A percentile compares a stretch with the other conserved stretches of the same genome.
These are phyloP conservation scores for Malaclemys terrapin DNA, from an alignment of 2,113 vertebrate genomes.

Conservation along the genomic window DNA sequence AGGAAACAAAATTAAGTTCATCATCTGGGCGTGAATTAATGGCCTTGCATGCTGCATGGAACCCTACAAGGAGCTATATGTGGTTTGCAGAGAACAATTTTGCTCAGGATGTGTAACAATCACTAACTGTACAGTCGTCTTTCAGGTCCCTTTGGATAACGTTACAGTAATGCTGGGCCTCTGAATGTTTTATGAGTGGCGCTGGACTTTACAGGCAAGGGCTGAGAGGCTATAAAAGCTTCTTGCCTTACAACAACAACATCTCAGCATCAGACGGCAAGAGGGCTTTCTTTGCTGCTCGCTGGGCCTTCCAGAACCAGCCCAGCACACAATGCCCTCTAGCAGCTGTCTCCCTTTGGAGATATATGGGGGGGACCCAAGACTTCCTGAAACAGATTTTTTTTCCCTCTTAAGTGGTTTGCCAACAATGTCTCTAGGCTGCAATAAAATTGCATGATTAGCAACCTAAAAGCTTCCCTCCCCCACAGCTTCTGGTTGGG, in stretches of 20 bases:
- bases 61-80: constrained; percentile 46
- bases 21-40: constrained; percentile 71
- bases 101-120: constrained; percentile 49
- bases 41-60: constrained; percentile 61
- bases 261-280: background rate
- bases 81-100: constrained; percentile 54
- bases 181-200: constrained; percentile 53
- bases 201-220: constrained; percentile 49
- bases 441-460: constrained; percentile 51
- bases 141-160: constrained; percentile 55
- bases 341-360: background rate
- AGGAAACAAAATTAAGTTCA: constrained; percentile 71
- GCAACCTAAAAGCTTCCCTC: constrained; percentile 59
- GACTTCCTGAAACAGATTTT: constrained; percentile 7
- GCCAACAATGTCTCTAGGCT: constrained; percentile 54
- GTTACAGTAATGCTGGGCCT: constrained; percentile 47
- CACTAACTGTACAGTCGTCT: constrained; percentile 34
- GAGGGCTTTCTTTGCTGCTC: background rate
- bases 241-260: constrained; percentile 27
- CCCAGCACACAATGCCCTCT: background rate
- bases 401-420: constrained; percentile 12
- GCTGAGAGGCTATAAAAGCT: constrained; percentile 60
- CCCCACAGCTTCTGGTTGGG: background rate
- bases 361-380: background rate
- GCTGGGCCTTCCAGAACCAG: background rate